Percentiles rank a stretch among this genome's conserved stretches.
phyloP scores from a whole-genome alignment of 2,888 invertebrate species.

The Phyto melanocephala region DNA sequence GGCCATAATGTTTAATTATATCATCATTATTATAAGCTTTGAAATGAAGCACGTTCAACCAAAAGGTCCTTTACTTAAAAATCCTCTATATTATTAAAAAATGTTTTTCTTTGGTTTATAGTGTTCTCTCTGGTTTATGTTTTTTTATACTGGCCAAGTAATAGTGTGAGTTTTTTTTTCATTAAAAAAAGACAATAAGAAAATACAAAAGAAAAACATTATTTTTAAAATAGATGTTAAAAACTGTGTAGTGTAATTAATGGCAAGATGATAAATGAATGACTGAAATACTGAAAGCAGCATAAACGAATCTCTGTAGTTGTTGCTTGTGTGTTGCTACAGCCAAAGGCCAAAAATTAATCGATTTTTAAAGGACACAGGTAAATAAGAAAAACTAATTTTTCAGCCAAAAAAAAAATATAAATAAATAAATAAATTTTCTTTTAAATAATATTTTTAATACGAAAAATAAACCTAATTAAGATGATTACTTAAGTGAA shows the following conservation, averaged over 20 bases:
- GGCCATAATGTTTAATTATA: conserved; percentile 64
- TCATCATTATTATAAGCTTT: conserved; percentile 62
- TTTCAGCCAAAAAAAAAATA: not conserved
- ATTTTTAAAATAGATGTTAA: conserved; percentile 26
- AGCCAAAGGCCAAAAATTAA: conserved; percentile 44
- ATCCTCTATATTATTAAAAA: conserved; percentile 34
- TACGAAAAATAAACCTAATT: no score
- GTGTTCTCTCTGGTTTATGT: not conserved
- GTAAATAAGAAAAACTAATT: not conserved
- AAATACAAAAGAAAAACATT: not conserved
- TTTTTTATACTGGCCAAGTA: not conserved
- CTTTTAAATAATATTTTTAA: no score
- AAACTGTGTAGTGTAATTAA: conserved; percentile 45
- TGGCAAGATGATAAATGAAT: not conserved
- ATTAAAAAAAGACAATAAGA: not conserved
- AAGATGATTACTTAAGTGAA: no score
- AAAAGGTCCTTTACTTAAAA: conserved; percentile 50
- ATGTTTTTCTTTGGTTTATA: not conserved
- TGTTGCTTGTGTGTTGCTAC: not conserved
- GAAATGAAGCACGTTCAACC: conserved; percentile 60
- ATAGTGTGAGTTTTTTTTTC: not conserved
- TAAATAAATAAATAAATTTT: no score
- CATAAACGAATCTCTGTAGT: not conserved
- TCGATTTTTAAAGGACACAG: conserved; percentile 29
- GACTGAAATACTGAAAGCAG: not conserved